Base-by-base conservation (phyloP, 1,140 invertebrate species). In the Belonocnema kinseyi region DNA sequence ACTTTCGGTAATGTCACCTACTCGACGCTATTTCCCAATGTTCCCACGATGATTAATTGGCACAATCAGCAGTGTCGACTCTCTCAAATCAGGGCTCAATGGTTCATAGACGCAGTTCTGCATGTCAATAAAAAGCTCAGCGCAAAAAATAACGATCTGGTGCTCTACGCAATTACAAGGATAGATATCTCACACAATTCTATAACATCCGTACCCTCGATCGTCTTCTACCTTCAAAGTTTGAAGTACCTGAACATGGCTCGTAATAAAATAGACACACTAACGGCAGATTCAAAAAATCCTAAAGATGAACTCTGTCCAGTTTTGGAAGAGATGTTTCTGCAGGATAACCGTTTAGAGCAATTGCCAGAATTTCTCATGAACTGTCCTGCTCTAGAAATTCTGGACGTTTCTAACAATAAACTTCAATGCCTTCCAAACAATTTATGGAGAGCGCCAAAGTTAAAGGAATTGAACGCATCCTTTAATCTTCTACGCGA, bases 41-140 rank as follows among this genome's bases (percentile, higher is more conserved):
- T 93, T 53, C 94, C 98, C 0, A 97, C 98, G 0, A 98, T 98
- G 94, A 94, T 99, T 5, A 97, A 98, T 90, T 99, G 98, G 98
- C 96, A 99, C 82, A 94, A 96, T 83, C 95, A 97, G 82, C 93
- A 94, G 72, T 95, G 95, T 87, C 93, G 94, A 80, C 88, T 96
- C 50, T 91, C 93, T 82, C 91, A 94, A 87, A 94, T 97, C 26
- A 92, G 93, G 50, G 86, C 96, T 50, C 94, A 97, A 72, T 99
- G 98, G 97, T 87, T 99, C 11, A 93, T 94, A 13, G 95, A 95
- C 80, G 97, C 97, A 0, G 96, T 97, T 4, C 87, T 98, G 33
- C 94, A 95, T 77, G 94, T 98, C 0, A 98, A 98, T 90, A 95
- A 95, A 26, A 96, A 96, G 85, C 88, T 99, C n/a, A 95, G 93